Evolutionary conservation across 30 jellyfish, hydroid and myxozoan species (phyloP).

Genomic region (Hydractinia symbiolongicarpus): DNA sequence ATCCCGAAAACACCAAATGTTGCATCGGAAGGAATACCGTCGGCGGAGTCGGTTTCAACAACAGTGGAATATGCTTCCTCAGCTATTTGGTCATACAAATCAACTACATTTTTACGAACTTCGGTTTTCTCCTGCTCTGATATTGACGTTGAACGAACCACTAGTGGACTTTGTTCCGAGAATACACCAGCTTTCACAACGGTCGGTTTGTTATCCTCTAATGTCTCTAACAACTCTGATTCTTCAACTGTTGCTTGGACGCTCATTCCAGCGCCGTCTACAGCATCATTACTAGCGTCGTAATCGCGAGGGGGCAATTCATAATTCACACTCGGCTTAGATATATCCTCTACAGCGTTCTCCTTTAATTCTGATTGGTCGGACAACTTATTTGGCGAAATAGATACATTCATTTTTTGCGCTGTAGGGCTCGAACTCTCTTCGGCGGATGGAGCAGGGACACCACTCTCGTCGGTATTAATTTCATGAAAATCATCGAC

Average conservation of each 20-base stretch:
- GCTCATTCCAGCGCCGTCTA: not conserved
- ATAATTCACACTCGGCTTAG: not conserved
- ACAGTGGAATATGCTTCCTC: slow-evolving; percentile 7
- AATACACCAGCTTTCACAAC: slow-evolving; percentile 9
- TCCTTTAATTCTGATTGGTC: no score
- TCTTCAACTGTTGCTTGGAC: not conserved
- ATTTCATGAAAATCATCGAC: not conserved
- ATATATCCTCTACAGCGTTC: not conserved
- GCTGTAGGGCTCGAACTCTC: not conserved
- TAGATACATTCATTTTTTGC: not conserved
- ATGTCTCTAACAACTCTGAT: not conserved
- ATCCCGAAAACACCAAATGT: slow-evolving; percentile 8
- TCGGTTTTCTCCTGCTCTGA: not conserved
- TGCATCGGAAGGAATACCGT: slow-evolving; percentile 8
- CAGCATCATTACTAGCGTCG: not conserved
- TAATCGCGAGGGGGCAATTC: no score
- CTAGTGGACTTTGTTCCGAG: not conserved
- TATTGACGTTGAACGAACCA: not conserved
- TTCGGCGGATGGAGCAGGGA: not conserved
- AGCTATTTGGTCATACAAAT: slow-evolving; percentile 20
- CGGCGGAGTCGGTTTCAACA: slow-evolving; percentile 1
- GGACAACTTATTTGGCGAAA: no score
- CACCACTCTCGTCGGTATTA: not conserved
- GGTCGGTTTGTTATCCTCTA: not conserved
- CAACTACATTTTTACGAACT: slow-evolving; percentile 12